Evolutionary conservation across 92 coral and sea anemone genomes (phyloP), one percentile per base, ranked within the genome.

Genomic region (Zoanthus gigantus): DNA sequence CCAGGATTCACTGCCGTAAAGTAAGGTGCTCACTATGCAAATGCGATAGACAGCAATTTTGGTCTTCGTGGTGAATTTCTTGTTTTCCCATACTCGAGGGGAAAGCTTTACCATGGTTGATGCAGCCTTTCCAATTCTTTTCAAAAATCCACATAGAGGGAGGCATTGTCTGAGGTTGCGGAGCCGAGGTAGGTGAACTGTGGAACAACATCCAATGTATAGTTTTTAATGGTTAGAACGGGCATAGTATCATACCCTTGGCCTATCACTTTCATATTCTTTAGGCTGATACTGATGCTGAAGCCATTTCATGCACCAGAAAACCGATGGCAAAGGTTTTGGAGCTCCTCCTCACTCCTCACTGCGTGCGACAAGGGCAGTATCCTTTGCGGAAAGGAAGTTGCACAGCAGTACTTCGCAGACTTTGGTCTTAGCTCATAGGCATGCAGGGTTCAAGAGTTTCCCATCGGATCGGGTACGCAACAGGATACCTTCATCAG

Each of bases 301-400:
- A 77, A 77, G 6, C 16, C 71, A 8, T 2, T 6, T 71, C 71
- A 77, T 14, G 23, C 23, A 77, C 2, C 16, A 28, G 13, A 37
- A 28, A 77, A 77, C 23, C 10, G 53, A 66, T 77, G 8, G 34
- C 23, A 77, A 14, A 77, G 66, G 82, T 56, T 37, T 28, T 77
- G 82, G 56, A 77, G 56, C 56, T 48, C 23, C 23, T 23, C 23
- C 23, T 23, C 23, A 14, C 8, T 28, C 18, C 9, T 47, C 60
- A 9, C 66, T 77, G 53, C 42, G 82, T 32, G 5, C 53, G 47
- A 77, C 66, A n/a, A 77, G 82, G 7, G 82, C 6, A 9, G 82
- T 7, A 48, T 77, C 82, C 15, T 77, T 66, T 2, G 56, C 82
- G 57, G 8, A 77, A 9, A 77, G 82, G 9, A 77, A 48, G 12